A percentile compares a stretch with the other conserved stretches of the same genome.
Conservation (phyloP, 2,888 invertebrate species). For the Flabesymbios commensalis region DNA sequence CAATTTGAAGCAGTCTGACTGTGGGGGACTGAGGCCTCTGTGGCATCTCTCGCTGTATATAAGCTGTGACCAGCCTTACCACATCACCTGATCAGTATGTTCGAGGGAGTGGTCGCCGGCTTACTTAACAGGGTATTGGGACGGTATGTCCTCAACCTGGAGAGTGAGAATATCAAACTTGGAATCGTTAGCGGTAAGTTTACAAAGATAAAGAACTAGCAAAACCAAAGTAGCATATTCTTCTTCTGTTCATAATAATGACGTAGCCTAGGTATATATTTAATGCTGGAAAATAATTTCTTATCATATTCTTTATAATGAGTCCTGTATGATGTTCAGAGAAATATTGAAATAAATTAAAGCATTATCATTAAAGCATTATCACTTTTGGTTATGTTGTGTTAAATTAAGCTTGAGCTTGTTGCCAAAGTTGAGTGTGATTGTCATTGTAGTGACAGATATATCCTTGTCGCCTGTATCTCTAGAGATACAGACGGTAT, state of each 20-base stretch:
- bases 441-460: too few species aligned
- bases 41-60: too few species aligned
- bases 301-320: background rate
- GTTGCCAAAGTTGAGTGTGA: too few species aligned
- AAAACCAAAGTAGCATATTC: slow-evolving; percentile 4
- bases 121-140: slow-evolving; percentile 79
- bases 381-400: too few species aligned
- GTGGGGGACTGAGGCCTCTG: too few species aligned
- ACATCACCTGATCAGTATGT: slow-evolving; percentile 35
- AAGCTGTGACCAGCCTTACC: too few species aligned
- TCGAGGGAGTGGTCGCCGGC: slow-evolving; percentile 71
- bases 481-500: too few species aligned
- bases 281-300: background rate
- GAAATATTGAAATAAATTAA: too few species aligned
- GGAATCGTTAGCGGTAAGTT: slow-evolving; percentile 66
- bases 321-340: background rate
- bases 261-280: background rate
- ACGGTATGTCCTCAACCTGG: slow-evolving; percentile 80
- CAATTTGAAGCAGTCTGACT: too few species aligned
- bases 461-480: too few species aligned
- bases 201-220: background rate
- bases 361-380: too few species aligned
- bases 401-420: too few species aligned
- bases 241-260: background rate
- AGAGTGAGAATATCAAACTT: slow-evolving; percentile 80